These are phyloP conservation scores for Gymnothorax javanicus DNA, from an alignment of 2,797 vertebrate species.

Conservation along the genomic window DNA sequence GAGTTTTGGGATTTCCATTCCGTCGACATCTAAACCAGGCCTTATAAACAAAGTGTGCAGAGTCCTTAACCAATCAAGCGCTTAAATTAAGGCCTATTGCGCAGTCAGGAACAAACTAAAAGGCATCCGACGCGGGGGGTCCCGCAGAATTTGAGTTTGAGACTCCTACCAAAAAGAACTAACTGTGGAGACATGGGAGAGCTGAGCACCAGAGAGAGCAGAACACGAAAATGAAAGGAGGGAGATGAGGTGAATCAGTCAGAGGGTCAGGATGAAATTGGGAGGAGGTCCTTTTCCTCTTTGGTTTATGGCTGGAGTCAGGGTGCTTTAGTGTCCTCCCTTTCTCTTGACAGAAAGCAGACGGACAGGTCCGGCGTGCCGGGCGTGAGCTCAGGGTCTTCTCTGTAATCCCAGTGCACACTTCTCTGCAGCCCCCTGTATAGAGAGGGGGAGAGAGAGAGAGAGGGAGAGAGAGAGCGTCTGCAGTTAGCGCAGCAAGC, in stretches of 20 bases:
- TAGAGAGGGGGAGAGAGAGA: neutral
- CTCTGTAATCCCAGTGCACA: neutral
- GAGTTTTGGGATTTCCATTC: too few relatives aligned
- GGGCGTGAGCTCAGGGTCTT: neutral
- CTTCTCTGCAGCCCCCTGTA: neutral
- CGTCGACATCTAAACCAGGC: too few relatives aligned
- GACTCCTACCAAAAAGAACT: too few relatives aligned
- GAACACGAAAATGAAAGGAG: neutral
- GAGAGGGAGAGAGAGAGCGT: neutral
- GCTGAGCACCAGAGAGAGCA: neutral
- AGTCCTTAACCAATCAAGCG: too few relatives aligned
- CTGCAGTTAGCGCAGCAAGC: neutral
- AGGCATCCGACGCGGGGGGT: too few relatives aligned
- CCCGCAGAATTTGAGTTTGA: too few relatives aligned
- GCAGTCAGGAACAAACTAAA: too few relatives aligned
- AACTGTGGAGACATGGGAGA: neutral
- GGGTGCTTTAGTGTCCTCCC: neutral
- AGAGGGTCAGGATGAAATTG: neutral
- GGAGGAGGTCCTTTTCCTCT: neutral
- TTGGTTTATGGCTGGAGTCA: neutral
- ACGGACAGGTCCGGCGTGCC: slow-evolving; percentile 5
- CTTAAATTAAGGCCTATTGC: too few relatives aligned
- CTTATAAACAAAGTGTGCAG: too few relatives aligned
- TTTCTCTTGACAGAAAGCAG: slow-evolving; percentile 25
- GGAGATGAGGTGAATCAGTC: neutral